Evolutionary conservation across 2,113 vertebrate genomes (phyloP).

Genomic region (Opisthocomus hoazin): DNA sequence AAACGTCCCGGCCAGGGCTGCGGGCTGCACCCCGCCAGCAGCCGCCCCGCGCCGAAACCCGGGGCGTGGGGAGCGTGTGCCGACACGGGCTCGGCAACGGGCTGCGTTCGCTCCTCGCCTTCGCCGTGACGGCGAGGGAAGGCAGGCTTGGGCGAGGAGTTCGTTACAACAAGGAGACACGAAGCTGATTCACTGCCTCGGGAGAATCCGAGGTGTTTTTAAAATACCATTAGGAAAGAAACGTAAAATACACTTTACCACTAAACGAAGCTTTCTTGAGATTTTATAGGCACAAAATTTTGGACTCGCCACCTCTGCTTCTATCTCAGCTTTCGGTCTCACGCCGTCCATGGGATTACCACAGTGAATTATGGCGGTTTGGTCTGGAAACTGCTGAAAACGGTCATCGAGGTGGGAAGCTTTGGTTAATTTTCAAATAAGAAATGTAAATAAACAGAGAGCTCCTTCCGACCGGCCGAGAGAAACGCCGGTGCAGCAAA

Average conservation of each 20-base stretch:
- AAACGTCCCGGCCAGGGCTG: fast-evolving
- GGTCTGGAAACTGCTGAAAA: background rate
- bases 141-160: background rate
- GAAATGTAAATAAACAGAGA: background rate
- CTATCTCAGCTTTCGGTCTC: background rate
- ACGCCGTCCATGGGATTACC: fast-evolving
- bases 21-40: too few relatives aligned
- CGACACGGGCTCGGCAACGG: too few relatives aligned
- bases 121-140: fast-evolving
- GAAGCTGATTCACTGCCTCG: background rate
- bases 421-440: background rate
- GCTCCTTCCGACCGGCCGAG: background rate
- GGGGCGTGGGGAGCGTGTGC: too few relatives aligned
- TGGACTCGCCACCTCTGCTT: background rate
- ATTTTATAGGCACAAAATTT: background rate
- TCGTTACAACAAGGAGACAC: background rate
- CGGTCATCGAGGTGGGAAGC: background rate
- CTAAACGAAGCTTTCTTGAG: background rate
- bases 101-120: too few relatives aligned
- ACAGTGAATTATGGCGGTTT: background rate
- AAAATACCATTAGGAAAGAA: background rate
- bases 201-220: background rate
- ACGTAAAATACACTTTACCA: background rate
- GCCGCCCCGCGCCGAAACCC: too few relatives aligned
- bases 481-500: background rate